phyloP scores from a whole-genome alignment of 2,888 invertebrate genomes.

The Neoascia interrupta region DNA sequence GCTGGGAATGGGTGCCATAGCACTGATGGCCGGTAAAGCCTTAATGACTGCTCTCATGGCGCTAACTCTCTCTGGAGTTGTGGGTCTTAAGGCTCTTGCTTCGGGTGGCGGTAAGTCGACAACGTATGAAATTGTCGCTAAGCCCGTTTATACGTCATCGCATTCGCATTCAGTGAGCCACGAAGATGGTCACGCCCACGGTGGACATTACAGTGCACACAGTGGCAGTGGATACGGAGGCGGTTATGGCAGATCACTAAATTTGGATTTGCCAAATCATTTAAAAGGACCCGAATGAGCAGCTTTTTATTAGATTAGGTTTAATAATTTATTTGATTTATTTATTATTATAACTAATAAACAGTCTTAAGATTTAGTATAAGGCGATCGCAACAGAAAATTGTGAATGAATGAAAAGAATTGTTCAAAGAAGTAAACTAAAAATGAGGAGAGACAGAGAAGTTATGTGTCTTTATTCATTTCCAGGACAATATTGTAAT shows the following conservation, averaged over 20 bases:
- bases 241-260: constrained; percentile 77
- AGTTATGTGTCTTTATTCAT: too few relatives aligned
- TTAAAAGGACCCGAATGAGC: constrained; percentile 49
- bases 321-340: constrained; percentile 27
- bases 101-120: constrained; percentile 86
- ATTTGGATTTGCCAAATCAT: constrained; percentile 73
- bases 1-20: constrained; percentile 87
- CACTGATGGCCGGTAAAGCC: constrained; percentile 90
- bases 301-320: neutral
- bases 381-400: too few relatives aligned
- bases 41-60: constrained; percentile 91
- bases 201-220: constrained; percentile 76
- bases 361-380: neutral
- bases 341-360: constrained; percentile 48
- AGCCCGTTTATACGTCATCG: constrained; percentile 87
- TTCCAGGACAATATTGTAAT: too few relatives aligned
- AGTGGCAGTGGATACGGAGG: constrained; percentile 83
- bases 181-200: constrained; percentile 81
- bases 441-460: too few relatives aligned
- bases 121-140: constrained; percentile 91
- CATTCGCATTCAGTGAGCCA: constrained; percentile 83
- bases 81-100: constrained; percentile 87
- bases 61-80: constrained; percentile 87
- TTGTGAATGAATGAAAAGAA: too few relatives aligned
- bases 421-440: too few relatives aligned